Conservation (phyloP, 92 coral and sea anemone species). For the Bergia sp. region DNA sequence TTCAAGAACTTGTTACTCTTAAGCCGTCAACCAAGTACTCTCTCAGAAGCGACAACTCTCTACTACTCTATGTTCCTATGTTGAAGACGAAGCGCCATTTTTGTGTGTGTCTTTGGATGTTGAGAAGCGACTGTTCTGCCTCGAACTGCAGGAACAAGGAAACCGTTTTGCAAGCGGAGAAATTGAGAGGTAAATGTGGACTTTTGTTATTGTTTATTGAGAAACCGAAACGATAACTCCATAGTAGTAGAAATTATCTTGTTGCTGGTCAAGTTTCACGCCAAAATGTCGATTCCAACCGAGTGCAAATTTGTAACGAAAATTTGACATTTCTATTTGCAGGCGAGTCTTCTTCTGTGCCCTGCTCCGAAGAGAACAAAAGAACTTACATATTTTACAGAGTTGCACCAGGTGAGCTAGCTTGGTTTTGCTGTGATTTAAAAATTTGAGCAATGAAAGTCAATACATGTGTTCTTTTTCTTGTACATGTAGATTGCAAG, state of each 20-base stretch:
- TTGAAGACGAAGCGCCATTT: constrained; percentile 19
- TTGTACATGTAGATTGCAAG: too few relatives aligned
- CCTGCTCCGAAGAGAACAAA: background rate
- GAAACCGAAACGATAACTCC: constrained; percentile 7
- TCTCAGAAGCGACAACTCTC: too few relatives aligned
- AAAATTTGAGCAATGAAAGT: background rate
- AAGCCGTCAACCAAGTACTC: too few relatives aligned
- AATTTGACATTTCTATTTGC: background rate
- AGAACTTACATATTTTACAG: background rate
- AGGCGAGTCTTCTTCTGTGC: constrained; percentile 3
- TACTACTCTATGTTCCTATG: too few relatives aligned
- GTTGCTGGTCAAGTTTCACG: constrained; percentile 9
- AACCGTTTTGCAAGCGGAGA: constrained; percentile 1
- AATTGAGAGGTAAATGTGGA: constrained; percentile 3
- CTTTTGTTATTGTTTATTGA: background rate
- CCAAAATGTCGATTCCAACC: background rate
- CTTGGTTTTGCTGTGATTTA: constrained; percentile 1
- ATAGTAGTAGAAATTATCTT: constrained; percentile 26
- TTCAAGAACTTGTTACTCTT: too few relatives aligned
- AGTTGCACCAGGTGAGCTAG: constrained; percentile 8
- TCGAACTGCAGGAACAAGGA: constrained; percentile 18
- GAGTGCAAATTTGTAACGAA: constrained; percentile 15
- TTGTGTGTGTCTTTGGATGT: background rate
- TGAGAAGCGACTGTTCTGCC: constrained; percentile 22
- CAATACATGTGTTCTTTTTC: background rate